Evolutionary conservation across 2,888 invertebrate genomes (phyloP), one percentile per base, ranked within the genome.

Genomic region (Netelia melanura): DNA sequence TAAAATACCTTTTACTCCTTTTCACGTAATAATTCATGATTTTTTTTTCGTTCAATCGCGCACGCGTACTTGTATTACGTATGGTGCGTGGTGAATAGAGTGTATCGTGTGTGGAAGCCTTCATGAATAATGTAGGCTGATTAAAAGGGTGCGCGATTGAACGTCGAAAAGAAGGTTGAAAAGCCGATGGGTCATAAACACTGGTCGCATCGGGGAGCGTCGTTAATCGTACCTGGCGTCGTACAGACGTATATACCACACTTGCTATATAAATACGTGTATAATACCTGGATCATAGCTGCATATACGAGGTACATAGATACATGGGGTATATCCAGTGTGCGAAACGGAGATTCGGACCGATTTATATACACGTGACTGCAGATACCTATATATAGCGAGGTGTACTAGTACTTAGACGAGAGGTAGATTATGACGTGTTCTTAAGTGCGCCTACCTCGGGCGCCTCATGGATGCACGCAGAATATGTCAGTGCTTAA

Each of bases 391-490:
- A 17, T 76, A 23, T 65, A 38, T 56, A 14, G 21, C 11, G 5
- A 70, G 70, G 8, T n/a, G 58, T 74, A 81, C 74, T 81, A 77
- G 64, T 75, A 78, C 78, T 81, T 75, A 81, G 84, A 84, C 81
- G 81, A 77, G 84, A 78, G 84, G 81, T 83, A 82, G 84, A 81
- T 86, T 86, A 87, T 86, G 87, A 86, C 86, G 86, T 85, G 88
- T 85, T 85, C 85, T 88, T 87, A 85, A 86, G 86, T 85, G 84
- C 77, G 81, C 82, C 86, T 86, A 86, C 86, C 84, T 72, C 83
- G 85, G 86, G 87, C 87, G 83, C 84, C 85, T 80, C 64, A 81
- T 78, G 84, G 80, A 84, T 75, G 81, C 81, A 72, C 54, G 81
- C 81, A 21, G 78, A 81, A 84, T 84, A 81, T 84, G 74, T 84